phyloP scores from a whole-genome alignment of 2,797 vertebrate species.

The Paguma larvata region DNA sequence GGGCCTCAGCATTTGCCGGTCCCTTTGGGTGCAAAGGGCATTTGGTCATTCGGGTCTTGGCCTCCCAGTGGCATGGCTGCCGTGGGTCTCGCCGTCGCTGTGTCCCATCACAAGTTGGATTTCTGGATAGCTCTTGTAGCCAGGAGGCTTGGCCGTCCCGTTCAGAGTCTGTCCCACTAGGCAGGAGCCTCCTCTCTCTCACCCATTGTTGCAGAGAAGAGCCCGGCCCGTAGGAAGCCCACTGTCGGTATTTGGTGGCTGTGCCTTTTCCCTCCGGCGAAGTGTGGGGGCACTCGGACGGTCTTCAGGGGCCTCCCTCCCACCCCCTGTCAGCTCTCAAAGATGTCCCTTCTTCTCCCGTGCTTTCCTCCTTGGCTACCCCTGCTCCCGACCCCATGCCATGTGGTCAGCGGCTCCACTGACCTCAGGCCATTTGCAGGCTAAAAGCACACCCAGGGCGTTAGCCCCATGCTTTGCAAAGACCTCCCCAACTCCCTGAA shows the following conservation, averaged over 20 bases:
- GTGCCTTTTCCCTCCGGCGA: background rate
- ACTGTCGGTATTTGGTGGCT: fast-evolving
- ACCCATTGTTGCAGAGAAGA: no score
- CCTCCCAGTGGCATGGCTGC: background rate
- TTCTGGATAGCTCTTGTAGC: background rate
- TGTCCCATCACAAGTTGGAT: background rate
- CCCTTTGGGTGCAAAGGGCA: background rate
- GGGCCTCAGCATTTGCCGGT: fast-evolving
- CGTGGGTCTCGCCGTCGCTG: background rate
- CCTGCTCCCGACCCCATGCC: fast-evolving
- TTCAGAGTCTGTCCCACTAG: background rate
- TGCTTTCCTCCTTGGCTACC: no score
- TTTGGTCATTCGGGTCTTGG: background rate
- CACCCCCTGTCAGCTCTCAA: no score
- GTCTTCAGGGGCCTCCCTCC: background rate
- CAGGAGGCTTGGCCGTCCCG: background rate
- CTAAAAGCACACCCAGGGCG: background rate
- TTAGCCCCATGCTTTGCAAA: background rate
- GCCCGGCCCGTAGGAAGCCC: background rate
- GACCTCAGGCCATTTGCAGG: background rate
- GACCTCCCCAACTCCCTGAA: background rate
- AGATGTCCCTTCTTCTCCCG: background rate
- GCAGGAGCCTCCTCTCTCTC: background rate
- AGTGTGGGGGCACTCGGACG: background rate
- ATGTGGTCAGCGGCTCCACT: background rate